Evolutionary conservation across 2,888 invertebrate genomes (phyloP).

Genomic region (Eilema caniola): DNA sequence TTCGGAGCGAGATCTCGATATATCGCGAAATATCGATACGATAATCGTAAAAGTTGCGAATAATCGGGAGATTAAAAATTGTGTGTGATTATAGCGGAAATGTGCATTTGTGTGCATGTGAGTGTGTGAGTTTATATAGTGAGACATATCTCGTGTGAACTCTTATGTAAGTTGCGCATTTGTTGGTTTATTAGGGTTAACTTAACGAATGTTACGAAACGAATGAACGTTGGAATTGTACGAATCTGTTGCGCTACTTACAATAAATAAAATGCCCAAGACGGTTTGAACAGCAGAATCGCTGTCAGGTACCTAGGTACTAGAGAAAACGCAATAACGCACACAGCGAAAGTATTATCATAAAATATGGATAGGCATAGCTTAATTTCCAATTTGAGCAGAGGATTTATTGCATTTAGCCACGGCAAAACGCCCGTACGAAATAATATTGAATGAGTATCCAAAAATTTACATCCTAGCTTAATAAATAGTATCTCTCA

Average conservation of each 20-base stretch:
- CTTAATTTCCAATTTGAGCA: not conserved
- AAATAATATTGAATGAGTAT: too few relatives aligned
- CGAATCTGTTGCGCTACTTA: not conserved
- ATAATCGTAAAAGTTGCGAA: constrained; percentile 19
- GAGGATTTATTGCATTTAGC: too few relatives aligned
- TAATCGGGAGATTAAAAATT: constrained; percentile 34
- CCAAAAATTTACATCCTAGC: too few relatives aligned
- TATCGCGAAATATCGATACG: constrained; percentile 32
- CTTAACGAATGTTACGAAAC: not conserved
- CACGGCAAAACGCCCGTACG: not conserved
- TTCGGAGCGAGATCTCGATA: constrained; percentile 35
- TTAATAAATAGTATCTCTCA: too few relatives aligned
- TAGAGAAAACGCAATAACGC: not conserved
- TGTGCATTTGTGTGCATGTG: constrained; percentile 28
- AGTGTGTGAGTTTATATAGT: constrained; percentile 31
- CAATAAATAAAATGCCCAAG: not conserved
- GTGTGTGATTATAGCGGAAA: constrained; percentile 25
- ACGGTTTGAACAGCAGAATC: not conserved
- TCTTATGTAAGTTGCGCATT: constrained; percentile 44
- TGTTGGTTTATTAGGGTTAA: not conserved
- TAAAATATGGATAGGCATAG: not conserved
- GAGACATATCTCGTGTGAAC: constrained; percentile 24
- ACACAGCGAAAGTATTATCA: not conserved
- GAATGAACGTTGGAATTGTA: constrained; percentile 16
- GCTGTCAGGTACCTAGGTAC: too few relatives aligned